Base-by-base conservation (phyloP, 1,140 invertebrate species). In the Drosophila leontia region DNA sequence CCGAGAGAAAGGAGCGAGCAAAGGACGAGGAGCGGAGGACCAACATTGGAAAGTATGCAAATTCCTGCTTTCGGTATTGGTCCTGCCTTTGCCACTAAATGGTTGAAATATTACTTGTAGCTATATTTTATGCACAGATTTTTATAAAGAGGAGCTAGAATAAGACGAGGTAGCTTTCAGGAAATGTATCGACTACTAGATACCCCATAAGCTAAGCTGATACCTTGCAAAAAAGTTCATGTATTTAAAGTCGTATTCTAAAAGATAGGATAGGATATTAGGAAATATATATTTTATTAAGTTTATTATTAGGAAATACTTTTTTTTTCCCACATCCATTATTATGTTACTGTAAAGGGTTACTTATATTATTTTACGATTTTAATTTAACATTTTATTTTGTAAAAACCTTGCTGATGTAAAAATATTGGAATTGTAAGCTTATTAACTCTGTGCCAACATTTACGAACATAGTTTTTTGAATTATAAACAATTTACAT, bases 81-180 rank as follows among this genome's bases (percentile, higher is more conserved):
- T 44, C 37, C 68, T 74, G 70, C 70, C 42, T 42, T 35, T 60
- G 41, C 64, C 65, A 63, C 58, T 61, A 78, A 78, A 78, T 71
- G 75, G 65, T 71, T 79, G 75, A 79, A 79, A 79, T 79, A 79
- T 79, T 79, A 78, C 75, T 63, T 79, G 75, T 78, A 79, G 75
- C 76, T 56, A 72, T 79, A 72, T 78, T 72, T 79, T 79, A 79
- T 79, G 76, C 75, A 57, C 67, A 78, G 76, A 79, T 79, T 79
- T 72, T 55, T 39, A 60, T 39, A 64, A 57, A 29, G 47, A 45
- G 41, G 3, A 12, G 9, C 13, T 7, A 13, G 17, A 11, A 47
- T 34, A 41, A 19, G 23, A 56, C 0, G 19, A 12, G 11, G 13
- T 8, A n/a, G 3, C 2, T 15, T 7, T 7, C 3, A 2, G 26